Percentiles rank a stretch among this genome's conserved stretches.
Evolutionary conservation across 2,888 invertebrate genomes (phyloP).

Genomic region (Ectemnius cavifrons): DNA sequence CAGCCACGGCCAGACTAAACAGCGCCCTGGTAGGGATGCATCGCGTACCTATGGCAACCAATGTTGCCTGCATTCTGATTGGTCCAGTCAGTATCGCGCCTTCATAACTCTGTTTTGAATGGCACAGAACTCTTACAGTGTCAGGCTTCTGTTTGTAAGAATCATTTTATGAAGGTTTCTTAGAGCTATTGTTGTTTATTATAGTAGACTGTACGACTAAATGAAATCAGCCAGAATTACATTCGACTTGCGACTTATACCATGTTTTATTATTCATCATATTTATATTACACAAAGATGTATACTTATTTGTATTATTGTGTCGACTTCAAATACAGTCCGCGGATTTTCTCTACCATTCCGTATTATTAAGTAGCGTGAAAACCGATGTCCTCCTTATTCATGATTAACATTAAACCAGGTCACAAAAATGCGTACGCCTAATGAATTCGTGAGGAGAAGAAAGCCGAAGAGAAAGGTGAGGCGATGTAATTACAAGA

Average conservation of each 20-base stretch:
- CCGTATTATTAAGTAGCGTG: constrained; percentile 67
- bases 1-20: constrained; percentile 62
- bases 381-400: constrained; percentile 59
- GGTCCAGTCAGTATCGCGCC: too few species aligned
- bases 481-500: constrained; percentile 11
- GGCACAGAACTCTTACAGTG: too few species aligned
- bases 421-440: constrained; percentile 69
- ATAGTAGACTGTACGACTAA: constrained; percentile 27
- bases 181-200: neutral
- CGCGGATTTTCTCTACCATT: constrained; percentile 62
- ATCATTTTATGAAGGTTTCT: too few species aligned
- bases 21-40: constrained; percentile 17
- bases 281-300: constrained; percentile 75
- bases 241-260: constrained; percentile 60
- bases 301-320: constrained; percentile 73
- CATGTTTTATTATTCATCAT: constrained; percentile 71
- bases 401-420: constrained; percentile 69
- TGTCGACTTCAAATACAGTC: constrained; percentile 71
- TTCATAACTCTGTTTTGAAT: too few species aligned
- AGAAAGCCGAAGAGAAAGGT: constrained; percentile 3
- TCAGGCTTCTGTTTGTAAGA: too few species aligned
- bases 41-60: neutral
- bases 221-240: constrained; percentile 29
- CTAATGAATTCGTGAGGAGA: constrained; percentile 49
- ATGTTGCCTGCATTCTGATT: constrained; percentile 8